phyloP scores from a whole-genome alignment of 2,113 vertebrate genomes.

The Synodontis membranacea region DNA sequence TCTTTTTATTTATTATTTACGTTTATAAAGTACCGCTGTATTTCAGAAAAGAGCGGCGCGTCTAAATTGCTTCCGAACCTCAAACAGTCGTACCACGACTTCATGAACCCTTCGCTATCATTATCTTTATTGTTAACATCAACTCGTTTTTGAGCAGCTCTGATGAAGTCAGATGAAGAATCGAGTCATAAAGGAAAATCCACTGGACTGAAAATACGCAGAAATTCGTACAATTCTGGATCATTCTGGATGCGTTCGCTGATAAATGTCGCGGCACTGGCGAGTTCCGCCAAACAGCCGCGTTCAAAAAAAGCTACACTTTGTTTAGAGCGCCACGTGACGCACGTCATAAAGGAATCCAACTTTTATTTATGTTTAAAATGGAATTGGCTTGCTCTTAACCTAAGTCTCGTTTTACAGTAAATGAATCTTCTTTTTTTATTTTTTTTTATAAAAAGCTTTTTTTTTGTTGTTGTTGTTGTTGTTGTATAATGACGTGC shows the following conservation, averaged over 20 bases:
- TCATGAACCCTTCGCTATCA: neutral
- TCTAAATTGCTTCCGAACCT: neutral
- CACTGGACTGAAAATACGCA: neutral
- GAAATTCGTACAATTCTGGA: neutral
- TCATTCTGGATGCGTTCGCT: neutral
- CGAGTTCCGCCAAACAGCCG: too few relatives aligned
- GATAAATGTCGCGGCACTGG: neutral
- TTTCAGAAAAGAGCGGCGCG: neutral
- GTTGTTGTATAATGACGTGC: neutral
- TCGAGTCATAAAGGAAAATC: neutral
- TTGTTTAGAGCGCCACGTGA: neutral
- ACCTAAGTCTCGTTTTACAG: too few relatives aligned
- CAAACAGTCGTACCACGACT: neutral
- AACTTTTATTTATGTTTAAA: neutral
- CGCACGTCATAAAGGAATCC: neutral
- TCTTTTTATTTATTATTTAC: neutral
- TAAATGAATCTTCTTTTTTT: neutral
- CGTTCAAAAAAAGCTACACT: too few relatives aligned
- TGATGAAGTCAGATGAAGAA: neutral
- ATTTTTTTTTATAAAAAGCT: neutral
- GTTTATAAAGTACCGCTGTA: neutral
- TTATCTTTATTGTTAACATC: neutral
- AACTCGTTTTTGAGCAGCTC: neutral
- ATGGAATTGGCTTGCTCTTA: neutral
- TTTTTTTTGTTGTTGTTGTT: neutral